Percentiles rank a stretch among this genome's conserved stretches.
These are phyloP conservation scores for Stenichneumon culpator DNA, from an alignment of 2,888 invertebrate genomes.

Conservation along the genomic window DNA sequence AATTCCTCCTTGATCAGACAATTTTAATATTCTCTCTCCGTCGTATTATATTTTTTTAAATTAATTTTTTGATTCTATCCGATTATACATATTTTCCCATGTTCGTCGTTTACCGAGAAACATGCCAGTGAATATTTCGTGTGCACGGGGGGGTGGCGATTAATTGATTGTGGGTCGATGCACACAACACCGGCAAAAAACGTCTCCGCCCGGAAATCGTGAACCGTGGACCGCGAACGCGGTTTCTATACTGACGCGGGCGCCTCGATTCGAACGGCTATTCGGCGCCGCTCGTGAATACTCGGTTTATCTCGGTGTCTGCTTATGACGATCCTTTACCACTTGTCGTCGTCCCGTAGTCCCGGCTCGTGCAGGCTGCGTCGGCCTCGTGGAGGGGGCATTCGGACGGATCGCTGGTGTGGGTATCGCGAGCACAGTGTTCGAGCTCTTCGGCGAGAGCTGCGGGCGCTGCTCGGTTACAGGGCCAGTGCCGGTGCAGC, in stretches of 20 bases:
- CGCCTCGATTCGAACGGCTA: constrained; percentile 83
- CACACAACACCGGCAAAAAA: constrained; percentile 70
- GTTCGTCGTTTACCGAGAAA: not conserved
- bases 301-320: constrained; percentile 76
- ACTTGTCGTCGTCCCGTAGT: constrained; percentile 65
- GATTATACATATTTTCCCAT: constrained; percentile 23
- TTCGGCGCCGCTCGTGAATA: constrained; percentile 81
- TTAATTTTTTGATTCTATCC: not conserved
- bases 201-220: constrained; percentile 79
- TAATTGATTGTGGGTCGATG: constrained; percentile 8
- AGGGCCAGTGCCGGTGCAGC: constrained; percentile 5
- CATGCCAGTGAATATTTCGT: not conserved
- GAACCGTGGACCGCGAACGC: constrained; percentile 85
- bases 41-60: not conserved
- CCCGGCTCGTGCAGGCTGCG: constrained; percentile 27
- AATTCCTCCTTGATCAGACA: constrained; percentile 2
- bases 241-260: constrained; percentile 85
- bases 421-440: constrained; percentile 24
- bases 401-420: constrained; percentile 33
- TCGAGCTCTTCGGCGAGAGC: constrained; percentile 10
- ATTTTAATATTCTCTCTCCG: not conserved
- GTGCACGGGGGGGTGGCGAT: not conserved
- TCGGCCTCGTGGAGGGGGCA: constrained; percentile 35
- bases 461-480: constrained; percentile 20
- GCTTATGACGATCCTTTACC: constrained; percentile 76